Percentiles rank a stretch among this genome's conserved stretches.
phyloP scores from a whole-genome alignment of 2,888 invertebrate genomes.

The Stenchaetothrips biformis region DNA sequence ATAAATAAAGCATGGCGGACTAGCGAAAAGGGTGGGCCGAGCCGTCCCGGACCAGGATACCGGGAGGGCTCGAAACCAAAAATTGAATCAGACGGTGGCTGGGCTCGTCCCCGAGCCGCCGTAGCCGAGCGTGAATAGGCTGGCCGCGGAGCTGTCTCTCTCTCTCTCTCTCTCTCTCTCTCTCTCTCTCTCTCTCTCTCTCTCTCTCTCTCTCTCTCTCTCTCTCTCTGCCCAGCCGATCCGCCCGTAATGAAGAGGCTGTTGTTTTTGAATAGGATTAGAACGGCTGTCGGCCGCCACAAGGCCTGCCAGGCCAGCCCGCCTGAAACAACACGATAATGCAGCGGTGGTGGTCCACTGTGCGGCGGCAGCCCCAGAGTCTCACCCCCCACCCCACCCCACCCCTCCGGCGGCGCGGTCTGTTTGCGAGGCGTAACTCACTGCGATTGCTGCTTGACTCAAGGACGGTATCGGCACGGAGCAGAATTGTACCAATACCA shows the following conservation, averaged over 20 bases:
- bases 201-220: neutral
- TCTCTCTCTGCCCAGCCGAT: neutral
- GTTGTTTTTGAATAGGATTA: constrained; percentile 21
- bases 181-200: neutral
- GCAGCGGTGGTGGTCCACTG: neutral
- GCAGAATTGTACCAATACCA: no score
- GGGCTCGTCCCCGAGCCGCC: neutral
- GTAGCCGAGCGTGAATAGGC: no score
- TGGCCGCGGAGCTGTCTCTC: neutral
- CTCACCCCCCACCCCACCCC: no score
- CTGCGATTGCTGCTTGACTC: no score
- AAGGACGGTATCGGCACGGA: no score
- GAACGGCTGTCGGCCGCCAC: neutral
- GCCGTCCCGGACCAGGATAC: neutral
- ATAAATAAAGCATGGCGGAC: neutral
- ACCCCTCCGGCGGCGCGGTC: no score
- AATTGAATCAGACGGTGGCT: constrained; percentile 7
- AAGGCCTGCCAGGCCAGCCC: neutral
- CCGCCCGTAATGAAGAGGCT: constrained; percentile 21
- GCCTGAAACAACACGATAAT: constrained; percentile 24
- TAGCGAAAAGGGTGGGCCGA: neutral
- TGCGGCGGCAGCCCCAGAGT: no score
- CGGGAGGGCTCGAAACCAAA: neutral
- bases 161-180: neutral
- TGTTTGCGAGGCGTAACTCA: neutral